Evolutionary conservation across 2,113 vertebrate species (phyloP).

Genomic region (Paralichthys olivaceus): DNA sequence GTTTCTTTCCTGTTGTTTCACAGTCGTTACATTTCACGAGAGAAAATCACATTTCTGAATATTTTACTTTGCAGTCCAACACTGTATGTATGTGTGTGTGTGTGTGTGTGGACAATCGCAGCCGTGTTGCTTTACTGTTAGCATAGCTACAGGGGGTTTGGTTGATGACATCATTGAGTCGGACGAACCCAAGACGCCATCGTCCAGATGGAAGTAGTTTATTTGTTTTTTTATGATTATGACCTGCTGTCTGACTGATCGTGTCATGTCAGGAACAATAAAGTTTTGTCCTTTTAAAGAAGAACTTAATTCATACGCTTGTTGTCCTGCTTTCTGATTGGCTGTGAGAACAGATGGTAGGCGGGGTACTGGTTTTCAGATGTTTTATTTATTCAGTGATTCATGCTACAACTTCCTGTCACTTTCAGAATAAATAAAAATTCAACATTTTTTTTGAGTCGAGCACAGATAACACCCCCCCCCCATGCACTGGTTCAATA

Average conservation of each 20-base stretch:
- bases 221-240: slow-evolving; percentile 36
- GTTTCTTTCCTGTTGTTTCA: slow-evolving; percentile 36
- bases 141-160: slow-evolving; percentile 32
- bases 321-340: slow-evolving; percentile 7
- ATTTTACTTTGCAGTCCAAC: slow-evolving; percentile 16
- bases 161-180: slow-evolving; percentile 64
- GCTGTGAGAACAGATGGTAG: slow-evolving; percentile 1
- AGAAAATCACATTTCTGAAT: slow-evolving; percentile 35
- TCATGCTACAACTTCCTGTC: slow-evolving; percentile 68
- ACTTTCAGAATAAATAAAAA: slow-evolving; percentile 52
- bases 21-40: slow-evolving; percentile 40
- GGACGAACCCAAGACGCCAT: slow-evolving; percentile 46
- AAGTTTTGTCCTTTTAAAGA: slow-evolving; percentile 55
- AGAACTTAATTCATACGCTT: neutral
- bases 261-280: slow-evolving; percentile 59
- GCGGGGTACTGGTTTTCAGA: slow-evolving; percentile 4
- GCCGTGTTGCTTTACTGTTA: slow-evolving; percentile 30
- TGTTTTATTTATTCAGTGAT: slow-evolving; percentile 58
- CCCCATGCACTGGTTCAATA: slow-evolving; percentile 33
- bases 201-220: slow-evolving; percentile 29
- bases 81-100: slow-evolving; percentile 2
- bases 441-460: neutral
- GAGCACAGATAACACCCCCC: neutral
- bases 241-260: neutral
- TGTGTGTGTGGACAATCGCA: neutral